Evolutionary conservation across 2,888 invertebrate genomes (phyloP).

Genomic region (Drosophila kuntzei): DNA sequence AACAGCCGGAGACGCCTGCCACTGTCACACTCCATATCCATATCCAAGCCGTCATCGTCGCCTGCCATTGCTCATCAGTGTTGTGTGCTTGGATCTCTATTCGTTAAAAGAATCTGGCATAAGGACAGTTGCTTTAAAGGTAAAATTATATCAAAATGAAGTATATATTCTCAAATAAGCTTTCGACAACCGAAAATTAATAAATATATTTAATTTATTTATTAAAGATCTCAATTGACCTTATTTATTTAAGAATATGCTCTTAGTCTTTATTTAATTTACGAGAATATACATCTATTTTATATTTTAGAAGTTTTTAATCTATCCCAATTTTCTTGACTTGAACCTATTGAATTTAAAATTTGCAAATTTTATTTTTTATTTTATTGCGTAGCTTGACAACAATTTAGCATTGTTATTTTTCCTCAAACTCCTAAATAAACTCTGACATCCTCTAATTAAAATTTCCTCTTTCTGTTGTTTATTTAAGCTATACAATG

Average conservation of each 20-base stretch:
- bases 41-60: slow-evolving; percentile 52
- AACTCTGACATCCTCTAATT: slow-evolving; percentile 53
- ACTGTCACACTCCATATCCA: slow-evolving; percentile 68
- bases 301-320: background rate
- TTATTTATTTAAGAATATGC: no score
- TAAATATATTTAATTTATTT: background rate
- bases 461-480: slow-evolving; percentile 41
- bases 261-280: background rate
- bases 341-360: background rate
- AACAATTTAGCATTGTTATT: slow-evolving; percentile 28
- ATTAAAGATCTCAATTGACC: no score
- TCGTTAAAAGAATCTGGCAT: background rate
- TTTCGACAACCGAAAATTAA: background rate
- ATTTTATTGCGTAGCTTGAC: background rate
- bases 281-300: background rate
- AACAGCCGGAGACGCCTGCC: slow-evolving; percentile 56
- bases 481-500: slow-evolving; percentile 58
- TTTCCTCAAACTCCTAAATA: slow-evolving; percentile 27
- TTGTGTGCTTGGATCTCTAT: slow-evolving; percentile 23
- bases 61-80: slow-evolving; percentile 72
- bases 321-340: background rate
- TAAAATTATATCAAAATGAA: background rate
- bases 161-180: background rate
- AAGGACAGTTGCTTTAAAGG: background rate
- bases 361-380: slow-evolving; percentile 19